Conservation (phyloP, 2,113 vertebrate species). For the Eira barbara region DNA sequence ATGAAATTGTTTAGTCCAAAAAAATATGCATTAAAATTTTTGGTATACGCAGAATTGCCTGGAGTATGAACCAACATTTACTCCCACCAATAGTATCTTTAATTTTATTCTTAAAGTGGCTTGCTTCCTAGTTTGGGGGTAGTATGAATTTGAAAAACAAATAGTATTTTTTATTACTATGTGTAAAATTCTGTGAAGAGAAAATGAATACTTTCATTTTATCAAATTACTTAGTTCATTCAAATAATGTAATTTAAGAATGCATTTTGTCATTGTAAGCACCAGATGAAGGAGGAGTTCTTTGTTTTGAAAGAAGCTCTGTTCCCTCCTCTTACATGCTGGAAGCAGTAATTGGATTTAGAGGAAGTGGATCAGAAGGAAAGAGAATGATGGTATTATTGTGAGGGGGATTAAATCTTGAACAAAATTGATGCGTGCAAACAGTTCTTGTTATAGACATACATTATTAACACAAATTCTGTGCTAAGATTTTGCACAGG, state of each 20-base stretch:
- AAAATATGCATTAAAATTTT: background rate
- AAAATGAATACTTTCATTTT: background rate
- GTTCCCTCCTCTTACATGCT: background rate
- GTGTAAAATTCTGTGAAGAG: constrained; percentile 3
- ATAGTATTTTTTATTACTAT: background rate
- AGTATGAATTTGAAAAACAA: constrained; percentile 33
- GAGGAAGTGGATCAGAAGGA: constrained; percentile 29
- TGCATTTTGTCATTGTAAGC: constrained; percentile 26
- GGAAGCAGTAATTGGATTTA: constrained; percentile 9
- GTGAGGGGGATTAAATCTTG: background rate
- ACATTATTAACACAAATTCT: background rate
- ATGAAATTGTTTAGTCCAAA: constrained; percentile 1
- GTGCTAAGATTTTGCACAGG: background rate
- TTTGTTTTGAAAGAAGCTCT: constrained; percentile 43
- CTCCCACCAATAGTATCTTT: background rate
- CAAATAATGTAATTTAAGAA: constrained; percentile 27
- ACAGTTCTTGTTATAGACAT: background rate
- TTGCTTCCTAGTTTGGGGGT: constrained; percentile 19
- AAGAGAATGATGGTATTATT: background rate
- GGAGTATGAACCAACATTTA: background rate
- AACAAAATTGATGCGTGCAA: background rate
- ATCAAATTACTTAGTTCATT: constrained; percentile 18
- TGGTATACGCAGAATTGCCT: background rate
- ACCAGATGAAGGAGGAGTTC: constrained; percentile 10
- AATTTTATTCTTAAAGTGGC: background rate